These are phyloP conservation scores for Pseudomugil tenellus DNA, from an alignment of 2,797 vertebrate genomes.

Conservation along the genomic window DNA sequence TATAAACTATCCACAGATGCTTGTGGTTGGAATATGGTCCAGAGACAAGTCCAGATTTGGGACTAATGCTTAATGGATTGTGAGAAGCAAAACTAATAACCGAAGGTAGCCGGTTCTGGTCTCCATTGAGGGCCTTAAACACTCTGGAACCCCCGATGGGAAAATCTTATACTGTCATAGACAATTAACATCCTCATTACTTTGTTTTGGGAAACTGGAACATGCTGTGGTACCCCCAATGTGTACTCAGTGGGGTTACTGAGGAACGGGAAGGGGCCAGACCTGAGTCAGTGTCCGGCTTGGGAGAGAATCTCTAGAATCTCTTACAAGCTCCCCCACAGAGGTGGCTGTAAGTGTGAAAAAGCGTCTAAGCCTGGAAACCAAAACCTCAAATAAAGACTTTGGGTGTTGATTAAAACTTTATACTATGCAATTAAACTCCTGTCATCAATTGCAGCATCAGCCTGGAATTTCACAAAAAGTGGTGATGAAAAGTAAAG, in stretches of 20 bases:
- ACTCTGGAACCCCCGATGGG: conserved; percentile 65
- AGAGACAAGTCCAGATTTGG: conserved; percentile 34
- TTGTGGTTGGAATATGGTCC: conserved; percentile 34
- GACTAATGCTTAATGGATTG: conserved; percentile 52
- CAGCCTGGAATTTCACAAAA: conserved; percentile 42
- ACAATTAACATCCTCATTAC: conserved; percentile 86
- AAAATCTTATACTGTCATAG: conserved; percentile 79
- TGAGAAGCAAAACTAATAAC: conserved; percentile 69
- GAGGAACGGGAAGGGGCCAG: conserved; percentile 56
- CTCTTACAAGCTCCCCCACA: conserved; percentile 47
- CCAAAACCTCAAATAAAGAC: conserved; percentile 45
- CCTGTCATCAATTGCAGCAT: conserved; percentile 44
- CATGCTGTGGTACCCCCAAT: conserved; percentile 62
- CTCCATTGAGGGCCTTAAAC: conserved; percentile 56
- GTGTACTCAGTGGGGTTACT: conserved; percentile 63
- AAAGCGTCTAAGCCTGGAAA: conserved; percentile 47
- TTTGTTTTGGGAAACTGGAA: conserved; percentile 75
- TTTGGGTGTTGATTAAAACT: conserved; percentile 48
- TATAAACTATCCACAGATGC: conserved; percentile 46
- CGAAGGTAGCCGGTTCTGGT: conserved; percentile 56
- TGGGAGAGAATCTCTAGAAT: conserved; percentile 53
- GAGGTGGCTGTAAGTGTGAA: conserved; percentile 41
- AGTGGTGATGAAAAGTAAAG: conserved; percentile 44
- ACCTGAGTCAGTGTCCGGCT: conserved; percentile 63
- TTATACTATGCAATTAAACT: conserved; percentile 17